Base-by-base conservation (phyloP, 2,888 invertebrate species). In the Patella caerulea region DNA sequence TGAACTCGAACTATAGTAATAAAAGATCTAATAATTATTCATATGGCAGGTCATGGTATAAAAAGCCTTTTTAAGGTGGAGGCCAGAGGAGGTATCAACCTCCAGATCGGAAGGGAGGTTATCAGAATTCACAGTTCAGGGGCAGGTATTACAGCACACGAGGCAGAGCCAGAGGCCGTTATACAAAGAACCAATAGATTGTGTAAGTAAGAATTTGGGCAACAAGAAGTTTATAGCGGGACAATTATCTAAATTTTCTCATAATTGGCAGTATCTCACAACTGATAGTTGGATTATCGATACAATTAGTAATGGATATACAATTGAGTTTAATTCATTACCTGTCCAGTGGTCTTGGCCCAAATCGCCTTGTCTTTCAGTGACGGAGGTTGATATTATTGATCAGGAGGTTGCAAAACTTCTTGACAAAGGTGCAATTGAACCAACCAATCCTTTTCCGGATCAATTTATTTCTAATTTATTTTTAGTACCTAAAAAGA, bases 31-130 rank as follows among this genome's bases (percentile, higher is more conserved):
- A 59, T 59, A 59, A 59, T 59, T n/a, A 59, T 59, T 59, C 59
- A 15, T 59, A 15, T 59, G 19, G 17, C 19, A 59, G 59, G 14
- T 12, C 59, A n/a, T 59, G 59, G 59, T 15, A 12, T 59, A 59
- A 59, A 19, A 59, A 14, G 3, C 59, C 59, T 59, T 59, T 59
- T 59, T 59, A 14, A 59, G 59, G 12, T 3, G 59, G 59, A 59
- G 59, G 59, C 59, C 59, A 59, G 59, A 59, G 59, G 59, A 59
- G 59, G 19, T 59, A 12, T 59, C 59, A 12, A 59, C 59, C 59
- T 59, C 59, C 59, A 59, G 59, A 59, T 59, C 59, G 59, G 0
- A 59, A n/a, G 14, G 59, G n/a, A 59, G 17, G 5, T 7, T 59
- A 15, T 59, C 3, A 59, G 9, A 7, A 9, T 7, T n/a, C 1